phyloP scores from a whole-genome alignment of 2,113 vertebrate genomes.

The Bubalus kerabau region DNA sequence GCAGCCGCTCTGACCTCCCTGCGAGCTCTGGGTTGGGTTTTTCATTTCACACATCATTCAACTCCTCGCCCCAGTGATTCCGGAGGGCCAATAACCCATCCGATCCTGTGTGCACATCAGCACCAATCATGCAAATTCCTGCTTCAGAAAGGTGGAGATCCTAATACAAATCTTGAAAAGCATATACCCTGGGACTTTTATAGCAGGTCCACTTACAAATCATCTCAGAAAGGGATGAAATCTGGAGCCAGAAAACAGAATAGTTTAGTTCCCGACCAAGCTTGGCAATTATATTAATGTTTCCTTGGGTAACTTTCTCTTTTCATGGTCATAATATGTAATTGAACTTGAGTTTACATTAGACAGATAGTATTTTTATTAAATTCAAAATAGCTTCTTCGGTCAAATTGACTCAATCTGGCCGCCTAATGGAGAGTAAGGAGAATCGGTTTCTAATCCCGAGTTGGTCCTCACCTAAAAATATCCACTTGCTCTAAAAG shows the following conservation, averaged over 20 bases:
- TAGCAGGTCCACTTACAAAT: background rate
- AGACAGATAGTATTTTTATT: background rate
- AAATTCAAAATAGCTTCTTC: background rate
- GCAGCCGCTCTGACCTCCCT: background rate
- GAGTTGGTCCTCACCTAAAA: background rate
- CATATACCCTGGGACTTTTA: background rate
- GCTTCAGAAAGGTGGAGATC: background rate
- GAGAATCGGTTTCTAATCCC: background rate
- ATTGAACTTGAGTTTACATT: background rate
- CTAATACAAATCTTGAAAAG: background rate
- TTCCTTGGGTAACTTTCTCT: background rate
- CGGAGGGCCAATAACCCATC: constrained; percentile 17
- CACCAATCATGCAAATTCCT: background rate
- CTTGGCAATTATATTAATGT: background rate
- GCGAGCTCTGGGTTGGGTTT: background rate
- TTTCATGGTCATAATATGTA: background rate
- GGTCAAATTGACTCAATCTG: background rate
- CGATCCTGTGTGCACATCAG: background rate
- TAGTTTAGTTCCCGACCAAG: background rate
- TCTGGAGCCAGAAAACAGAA: background rate
- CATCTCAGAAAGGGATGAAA: background rate
- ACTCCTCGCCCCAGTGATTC: background rate
- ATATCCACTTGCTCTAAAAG: background rate
- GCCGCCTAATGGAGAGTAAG: background rate
- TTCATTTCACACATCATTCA: constrained; percentile 60